Base-by-base conservation (phyloP, 2,888 invertebrate species). In the Operophtera brumata region DNA sequence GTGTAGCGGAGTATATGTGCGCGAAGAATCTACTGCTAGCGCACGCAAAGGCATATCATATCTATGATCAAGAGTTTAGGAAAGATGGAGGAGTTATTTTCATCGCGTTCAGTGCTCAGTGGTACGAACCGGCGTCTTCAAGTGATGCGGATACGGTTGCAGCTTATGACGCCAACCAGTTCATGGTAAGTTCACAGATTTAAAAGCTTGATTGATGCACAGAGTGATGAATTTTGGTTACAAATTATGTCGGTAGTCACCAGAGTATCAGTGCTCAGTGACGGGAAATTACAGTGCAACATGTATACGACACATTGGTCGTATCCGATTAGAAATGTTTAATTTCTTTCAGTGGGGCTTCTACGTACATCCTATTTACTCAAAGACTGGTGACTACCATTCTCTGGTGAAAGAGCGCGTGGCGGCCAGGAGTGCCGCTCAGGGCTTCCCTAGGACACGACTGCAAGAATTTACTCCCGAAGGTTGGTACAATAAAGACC, bases 71-170 rank as follows among this genome's bases (percentile, higher is more conserved):
- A 12, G 75, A 82, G 43, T 86, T 77, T 57, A 76, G 72, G 44
- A 40, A 64, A 79, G 90, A 51, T 65, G 85, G 64, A 73, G 93
- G 66, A 76, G 81, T 58, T 0, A 59, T 76, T 10, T 72, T 73
- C 56, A 80, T 93, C 2, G 84, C 90, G 1, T 92, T 92, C 69
- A 92, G 91, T 63, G 91, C 92, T 2, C 78, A 72, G 56, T 91
- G 90, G 85, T 84, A 82, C 36, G 85, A 91, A 61, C 88, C 92
- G 6, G 60, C 54, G 3, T 52, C 25, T 1, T 80, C 75, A 50
- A 78, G 74, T 0, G 74, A 85, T 2, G 82, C 85, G 35, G 90
- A 92, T 67, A 49, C 49, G 5, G 36, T 50, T 20, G 75, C 72
- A 13, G 90, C 92, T 0, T 82, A 91, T 47, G 82, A 86, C n/a